These are phyloP conservation scores for Martes martes DNA, from an alignment of 2,113 vertebrate species.

Conservation along the genomic window DNA sequence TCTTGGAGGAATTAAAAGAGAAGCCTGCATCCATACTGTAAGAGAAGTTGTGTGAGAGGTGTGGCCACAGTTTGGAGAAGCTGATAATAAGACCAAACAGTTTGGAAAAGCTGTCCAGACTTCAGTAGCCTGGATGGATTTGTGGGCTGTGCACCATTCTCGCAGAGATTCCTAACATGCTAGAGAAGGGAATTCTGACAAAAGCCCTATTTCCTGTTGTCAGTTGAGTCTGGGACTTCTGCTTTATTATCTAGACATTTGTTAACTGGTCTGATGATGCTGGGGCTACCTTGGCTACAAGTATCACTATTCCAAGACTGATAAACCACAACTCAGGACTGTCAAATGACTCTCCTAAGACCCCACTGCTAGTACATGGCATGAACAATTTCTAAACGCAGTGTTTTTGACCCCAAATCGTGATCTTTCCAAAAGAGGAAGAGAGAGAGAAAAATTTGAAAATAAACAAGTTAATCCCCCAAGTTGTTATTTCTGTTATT, in stretches of 20 bases:
- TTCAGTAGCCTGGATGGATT: not conserved
- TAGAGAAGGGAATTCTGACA: not conserved
- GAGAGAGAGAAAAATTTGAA: not conserved
- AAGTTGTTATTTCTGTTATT: not conserved
- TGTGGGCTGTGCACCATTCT: not conserved
- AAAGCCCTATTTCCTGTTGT: not conserved
- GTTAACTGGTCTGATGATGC: not conserved
- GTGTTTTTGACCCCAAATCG: not conserved
- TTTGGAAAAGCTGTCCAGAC: not conserved
- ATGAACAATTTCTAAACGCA: not conserved
- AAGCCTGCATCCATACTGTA: not conserved
- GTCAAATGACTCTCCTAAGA: not conserved
- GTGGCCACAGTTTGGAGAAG: not conserved
- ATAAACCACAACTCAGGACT: not conserved
- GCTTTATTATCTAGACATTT: not conserved
- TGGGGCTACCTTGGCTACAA: not conserved
- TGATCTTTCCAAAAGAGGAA: not conserved
- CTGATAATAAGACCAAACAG: not conserved
- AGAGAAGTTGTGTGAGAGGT: not conserved
- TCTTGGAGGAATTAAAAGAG: not conserved
- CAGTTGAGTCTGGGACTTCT: not conserved
- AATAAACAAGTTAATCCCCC: not conserved
- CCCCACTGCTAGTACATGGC: not conserved
- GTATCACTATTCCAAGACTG: too few species aligned
- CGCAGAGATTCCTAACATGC: not conserved